Percentiles rank a stretch among this genome's conserved stretches.
Evolutionary conservation across 2,113 vertebrate genomes (phyloP).

Genomic region (Baryphthengus martii): DNA sequence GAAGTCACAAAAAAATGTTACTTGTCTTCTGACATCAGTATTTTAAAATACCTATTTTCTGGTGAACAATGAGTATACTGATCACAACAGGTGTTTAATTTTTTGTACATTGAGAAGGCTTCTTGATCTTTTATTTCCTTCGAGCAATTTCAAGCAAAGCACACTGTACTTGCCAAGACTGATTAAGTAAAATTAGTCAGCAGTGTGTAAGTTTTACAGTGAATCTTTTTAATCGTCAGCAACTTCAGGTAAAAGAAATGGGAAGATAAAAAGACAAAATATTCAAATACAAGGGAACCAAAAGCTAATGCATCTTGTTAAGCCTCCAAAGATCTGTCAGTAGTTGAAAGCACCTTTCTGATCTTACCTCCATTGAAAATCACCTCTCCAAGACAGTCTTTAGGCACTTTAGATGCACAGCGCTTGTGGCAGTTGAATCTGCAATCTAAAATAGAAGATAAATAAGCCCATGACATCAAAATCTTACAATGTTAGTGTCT

Average conservation of each 20-base stretch:
- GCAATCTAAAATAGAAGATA: constrained; percentile 80
- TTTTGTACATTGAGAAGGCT: background rate
- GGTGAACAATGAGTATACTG: background rate
- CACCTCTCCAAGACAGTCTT: constrained; percentile 95
- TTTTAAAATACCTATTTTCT: background rate
- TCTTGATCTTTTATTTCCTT: background rate
- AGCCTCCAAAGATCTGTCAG: background rate
- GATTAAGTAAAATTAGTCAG: background rate
- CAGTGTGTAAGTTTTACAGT: background rate
- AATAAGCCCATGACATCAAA: background rate
- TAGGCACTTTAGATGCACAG: constrained; percentile 95
- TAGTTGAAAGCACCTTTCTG: background rate
- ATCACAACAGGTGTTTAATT: background rate
- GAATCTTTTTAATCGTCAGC: background rate
- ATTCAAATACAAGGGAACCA: background rate
- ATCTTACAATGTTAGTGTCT: no score
- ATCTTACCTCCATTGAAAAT: constrained; percentile 91
- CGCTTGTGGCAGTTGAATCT: constrained; percentile 98
- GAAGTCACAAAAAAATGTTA: background rate
- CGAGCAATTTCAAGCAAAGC: background rate
- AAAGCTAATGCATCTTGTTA: background rate
- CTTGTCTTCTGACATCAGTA: background rate
- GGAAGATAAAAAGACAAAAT: background rate
- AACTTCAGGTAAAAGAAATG: background rate
- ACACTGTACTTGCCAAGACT: background rate